Conservation (phyloP, 2,888 invertebrate genomes). For the Erebia ligea region DNA sequence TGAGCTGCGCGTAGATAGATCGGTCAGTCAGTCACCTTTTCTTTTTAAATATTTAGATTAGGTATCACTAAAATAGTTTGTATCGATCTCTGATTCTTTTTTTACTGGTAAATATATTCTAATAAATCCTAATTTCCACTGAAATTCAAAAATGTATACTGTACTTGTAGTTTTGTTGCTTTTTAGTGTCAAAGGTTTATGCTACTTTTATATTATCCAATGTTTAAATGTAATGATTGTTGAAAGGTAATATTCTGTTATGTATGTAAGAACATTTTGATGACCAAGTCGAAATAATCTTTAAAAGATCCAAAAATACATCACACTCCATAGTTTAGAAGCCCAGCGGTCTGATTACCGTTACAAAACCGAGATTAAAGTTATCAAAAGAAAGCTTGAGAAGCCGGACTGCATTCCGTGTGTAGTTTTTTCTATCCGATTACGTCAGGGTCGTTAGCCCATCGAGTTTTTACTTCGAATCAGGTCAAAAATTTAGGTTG, state of each 20-base stretch:
- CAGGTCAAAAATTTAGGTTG: constrained; percentile 78
- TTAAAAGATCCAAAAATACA: constrained; percentile 6
- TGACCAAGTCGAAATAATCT: constrained; percentile 8
- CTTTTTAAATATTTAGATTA: too few relatives aligned
- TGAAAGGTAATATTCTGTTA: neutral
- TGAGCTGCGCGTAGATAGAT: too few relatives aligned
- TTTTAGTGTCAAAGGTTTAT: too few relatives aligned
- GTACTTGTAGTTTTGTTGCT: too few relatives aligned
- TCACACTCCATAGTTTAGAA: constrained; percentile 33
- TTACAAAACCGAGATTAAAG: constrained; percentile 35
- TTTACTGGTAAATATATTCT: too few relatives aligned
- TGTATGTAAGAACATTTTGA: neutral
- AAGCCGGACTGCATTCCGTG: constrained; percentile 62
- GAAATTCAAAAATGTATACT: too few relatives aligned
- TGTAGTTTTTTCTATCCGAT: constrained; percentile 65
- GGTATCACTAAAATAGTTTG: too few relatives aligned
- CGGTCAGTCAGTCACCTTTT: too few relatives aligned
- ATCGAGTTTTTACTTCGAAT: constrained; percentile 68
- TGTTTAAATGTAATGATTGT: too few relatives aligned
- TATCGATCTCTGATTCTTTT: too few relatives aligned
- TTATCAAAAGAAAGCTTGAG: constrained; percentile 50
- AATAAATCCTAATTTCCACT: too few relatives aligned
- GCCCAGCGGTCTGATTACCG: constrained; percentile 41
- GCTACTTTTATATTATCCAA: too few relatives aligned
- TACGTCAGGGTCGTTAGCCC: constrained; percentile 72